Conservation (phyloP, 1,140 invertebrate species). For the Venustaconcha ellipsiformis region DNA sequence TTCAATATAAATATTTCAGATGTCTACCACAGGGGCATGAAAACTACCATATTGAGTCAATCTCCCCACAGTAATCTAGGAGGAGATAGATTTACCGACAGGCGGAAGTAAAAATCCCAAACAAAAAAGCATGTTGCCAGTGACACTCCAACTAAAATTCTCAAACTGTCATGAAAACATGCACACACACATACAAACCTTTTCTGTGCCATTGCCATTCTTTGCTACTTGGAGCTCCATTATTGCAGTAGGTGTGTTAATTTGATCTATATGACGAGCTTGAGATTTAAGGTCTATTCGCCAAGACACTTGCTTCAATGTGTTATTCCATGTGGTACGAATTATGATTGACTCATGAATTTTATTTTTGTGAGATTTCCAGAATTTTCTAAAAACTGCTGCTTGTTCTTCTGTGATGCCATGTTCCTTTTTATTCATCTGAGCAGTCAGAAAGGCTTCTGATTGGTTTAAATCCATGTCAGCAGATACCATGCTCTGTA, state of each 20-base stretch:
- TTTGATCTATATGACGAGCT: conserved; percentile 56
- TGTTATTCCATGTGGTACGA: conserved; percentile 63
- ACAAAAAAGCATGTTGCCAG: too few species aligned
- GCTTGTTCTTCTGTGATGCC: conserved; percentile 62
- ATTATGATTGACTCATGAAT: conserved; percentile 63
- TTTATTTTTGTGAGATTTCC: conserved; percentile 65
- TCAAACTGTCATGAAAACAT: too few species aligned
- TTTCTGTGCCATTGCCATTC: conserved; percentile 16
- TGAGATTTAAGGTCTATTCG: conserved; percentile 66
- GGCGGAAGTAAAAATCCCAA: too few species aligned
- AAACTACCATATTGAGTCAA: too few species aligned
- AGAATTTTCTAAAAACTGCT: conserved; percentile 62
- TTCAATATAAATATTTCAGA: too few species aligned
- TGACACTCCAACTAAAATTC: too few species aligned
- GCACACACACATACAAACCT: too few species aligned
- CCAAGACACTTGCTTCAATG: conserved; percentile 62
- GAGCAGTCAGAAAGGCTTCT: conserved; percentile 64
- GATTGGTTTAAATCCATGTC: conserved; percentile 67
- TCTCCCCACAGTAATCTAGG: too few species aligned
- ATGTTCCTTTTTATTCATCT: conserved; percentile 60
- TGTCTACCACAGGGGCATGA: too few species aligned
- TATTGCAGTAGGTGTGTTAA: conserved; percentile 65
- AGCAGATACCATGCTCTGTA: conserved; percentile 64
- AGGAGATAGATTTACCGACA: too few species aligned
- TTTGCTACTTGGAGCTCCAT: conserved; percentile 61